Conservation (phyloP, 2,797 vertebrate species). For the Hozukius guyotensis region DNA sequence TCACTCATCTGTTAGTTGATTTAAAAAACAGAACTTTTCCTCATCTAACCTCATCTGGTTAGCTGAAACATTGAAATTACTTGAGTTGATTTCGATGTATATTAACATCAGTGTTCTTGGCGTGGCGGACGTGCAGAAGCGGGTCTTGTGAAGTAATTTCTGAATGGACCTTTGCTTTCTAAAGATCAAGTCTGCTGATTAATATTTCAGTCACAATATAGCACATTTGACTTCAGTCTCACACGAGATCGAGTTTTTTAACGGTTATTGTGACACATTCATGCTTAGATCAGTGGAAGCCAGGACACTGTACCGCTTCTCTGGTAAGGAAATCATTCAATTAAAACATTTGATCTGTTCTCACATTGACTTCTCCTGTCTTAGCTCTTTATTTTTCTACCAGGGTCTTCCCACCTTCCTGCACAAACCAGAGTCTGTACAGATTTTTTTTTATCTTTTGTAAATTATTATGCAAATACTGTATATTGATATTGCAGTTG, state of each 20-base stretch:
- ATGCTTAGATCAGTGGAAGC: constrained; percentile 33
- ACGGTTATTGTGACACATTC: constrained; percentile 30
- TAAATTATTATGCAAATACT: constrained; percentile 84
- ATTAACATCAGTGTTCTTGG: constrained; percentile 53
- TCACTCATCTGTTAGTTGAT: constrained; percentile 75
- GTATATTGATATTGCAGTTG: constrained; percentile 74
- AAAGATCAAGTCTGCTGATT: constrained; percentile 29
- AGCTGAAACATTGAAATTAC: constrained; percentile 68
- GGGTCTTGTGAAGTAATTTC: constrained; percentile 54
- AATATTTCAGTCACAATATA: constrained; percentile 17
- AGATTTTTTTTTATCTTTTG: constrained; percentile 85
- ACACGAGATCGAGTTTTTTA: constrained; percentile 32
- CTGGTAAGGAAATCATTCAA: constrained; percentile 25
- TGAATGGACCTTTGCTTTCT: constrained; percentile 48
- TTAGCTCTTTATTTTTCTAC: constrained; percentile 89
- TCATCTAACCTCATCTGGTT: constrained; percentile 78
- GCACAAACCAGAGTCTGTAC: constrained; percentile 92
- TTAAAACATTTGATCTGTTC: constrained; percentile 50
- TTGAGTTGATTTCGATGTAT: constrained; percentile 39
- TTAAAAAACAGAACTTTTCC: constrained; percentile 80
- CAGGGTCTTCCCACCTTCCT: constrained; percentile 90
- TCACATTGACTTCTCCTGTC: constrained; percentile 67
- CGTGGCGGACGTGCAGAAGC: constrained; percentile 24
- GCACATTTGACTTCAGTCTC: constrained; percentile 53
- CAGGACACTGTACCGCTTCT: constrained; percentile 35